Percentiles rank a stretch among this genome's conserved stretches.
Conservation (phyloP, 2,888 invertebrate species). For the Noctua janthe region DNA sequence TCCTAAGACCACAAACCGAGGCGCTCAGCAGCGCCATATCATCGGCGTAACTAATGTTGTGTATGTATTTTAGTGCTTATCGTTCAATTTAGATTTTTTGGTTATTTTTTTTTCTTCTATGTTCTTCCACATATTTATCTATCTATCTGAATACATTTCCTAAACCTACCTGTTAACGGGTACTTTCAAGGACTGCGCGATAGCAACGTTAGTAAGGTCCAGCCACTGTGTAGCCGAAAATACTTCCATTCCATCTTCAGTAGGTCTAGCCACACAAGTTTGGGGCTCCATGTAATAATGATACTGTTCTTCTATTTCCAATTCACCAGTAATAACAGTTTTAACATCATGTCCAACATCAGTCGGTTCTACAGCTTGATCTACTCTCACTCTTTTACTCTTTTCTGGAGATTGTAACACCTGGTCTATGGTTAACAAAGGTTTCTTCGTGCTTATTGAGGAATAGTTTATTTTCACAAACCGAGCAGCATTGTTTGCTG, state of each 20-base stretch:
- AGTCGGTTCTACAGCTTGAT: constrained; percentile 66
- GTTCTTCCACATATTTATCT: no score
- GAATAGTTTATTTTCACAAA: constrained; percentile 90
- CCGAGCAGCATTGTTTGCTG: constrained; percentile 90
- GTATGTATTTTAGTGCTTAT: no score
- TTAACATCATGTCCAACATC: constrained; percentile 81
- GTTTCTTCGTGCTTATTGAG: constrained; percentile 75
- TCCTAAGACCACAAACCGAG: no score
- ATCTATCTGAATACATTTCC: not conserved
- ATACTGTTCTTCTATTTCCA: constrained; percentile 91
- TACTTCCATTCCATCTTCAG: constrained; percentile 93
- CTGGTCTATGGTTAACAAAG: constrained; percentile 73
- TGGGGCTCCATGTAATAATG: constrained; percentile 94
- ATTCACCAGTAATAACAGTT: constrained; percentile 87
- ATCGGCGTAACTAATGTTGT: no score
- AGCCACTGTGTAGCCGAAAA: constrained; percentile 91
- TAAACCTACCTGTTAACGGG: constrained; percentile 90
- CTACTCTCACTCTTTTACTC: constrained; percentile 60
- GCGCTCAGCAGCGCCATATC: no score
- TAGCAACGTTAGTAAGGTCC: constrained; percentile 89
- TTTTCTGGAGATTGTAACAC: constrained; percentile 73
- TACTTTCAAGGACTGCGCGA: constrained; percentile 88
- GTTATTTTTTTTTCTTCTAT: no score
- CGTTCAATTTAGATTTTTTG: no score
- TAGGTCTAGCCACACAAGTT: constrained; percentile 91